A percentile compares a stretch with the other conserved stretches of the same genome.
Conservation (phyloP, 2,797 vertebrate genomes). For the Paratrypauchen microcephalus region DNA sequence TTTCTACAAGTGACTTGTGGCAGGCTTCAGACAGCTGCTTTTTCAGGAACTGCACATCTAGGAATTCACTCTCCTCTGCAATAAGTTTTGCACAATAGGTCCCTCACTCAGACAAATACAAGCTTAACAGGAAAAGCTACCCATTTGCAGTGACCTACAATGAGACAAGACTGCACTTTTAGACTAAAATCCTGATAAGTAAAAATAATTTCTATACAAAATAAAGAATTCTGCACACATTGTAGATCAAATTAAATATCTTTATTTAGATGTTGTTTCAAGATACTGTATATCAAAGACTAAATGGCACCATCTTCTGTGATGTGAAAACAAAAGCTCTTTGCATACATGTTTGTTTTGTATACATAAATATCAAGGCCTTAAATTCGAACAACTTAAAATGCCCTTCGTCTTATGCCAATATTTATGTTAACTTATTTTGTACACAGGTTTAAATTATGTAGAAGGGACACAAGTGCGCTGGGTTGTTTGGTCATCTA, state of each 20-base stretch:
- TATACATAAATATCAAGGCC: not conserved
- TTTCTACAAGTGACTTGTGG: slow-evolving; percentile 58
- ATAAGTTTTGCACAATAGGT: slow-evolving; percentile 62
- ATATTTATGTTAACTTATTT: not conserved
- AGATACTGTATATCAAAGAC: no score
- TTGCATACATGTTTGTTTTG: not conserved
- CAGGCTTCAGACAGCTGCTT: slow-evolving; percentile 52
- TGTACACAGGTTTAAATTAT: not conserved
- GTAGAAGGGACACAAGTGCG: slow-evolving; percentile 10
- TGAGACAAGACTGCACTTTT: not conserved
- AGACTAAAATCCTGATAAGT: not conserved
- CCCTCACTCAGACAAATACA: slow-evolving; percentile 15
- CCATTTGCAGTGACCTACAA: not conserved
- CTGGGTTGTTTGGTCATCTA: slow-evolving; percentile 18
- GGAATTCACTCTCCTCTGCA: slow-evolving; percentile 57
- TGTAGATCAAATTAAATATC: slow-evolving; percentile 5
- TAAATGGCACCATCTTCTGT: no score
- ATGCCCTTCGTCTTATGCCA: not conserved
- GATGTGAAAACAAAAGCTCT: slow-evolving; percentile 33
- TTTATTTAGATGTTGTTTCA: slow-evolving; percentile 18
- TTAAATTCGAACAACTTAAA: slow-evolving; percentile 38
- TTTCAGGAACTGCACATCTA: slow-evolving; percentile 54
- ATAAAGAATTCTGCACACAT: not conserved
- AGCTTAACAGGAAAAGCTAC: not conserved
- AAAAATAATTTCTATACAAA: not conserved